These are phyloP conservation scores for Drosophila setosimentum DNA, from an alignment of 2,888 invertebrate genomes.

Conservation along the genomic window DNA sequence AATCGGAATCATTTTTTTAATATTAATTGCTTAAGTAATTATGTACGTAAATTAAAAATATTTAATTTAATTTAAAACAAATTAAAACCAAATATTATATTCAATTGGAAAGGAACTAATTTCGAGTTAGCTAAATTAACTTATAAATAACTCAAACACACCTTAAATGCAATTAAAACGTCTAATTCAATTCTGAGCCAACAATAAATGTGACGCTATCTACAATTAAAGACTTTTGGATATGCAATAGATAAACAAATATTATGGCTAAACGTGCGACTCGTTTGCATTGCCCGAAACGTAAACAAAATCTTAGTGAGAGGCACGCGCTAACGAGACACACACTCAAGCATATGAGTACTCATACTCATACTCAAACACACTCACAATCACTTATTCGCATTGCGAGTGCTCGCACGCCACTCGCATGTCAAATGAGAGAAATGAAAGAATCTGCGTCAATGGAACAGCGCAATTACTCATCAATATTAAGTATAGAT, in stretches of 20 bases:
- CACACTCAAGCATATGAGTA: conserved; percentile 5
- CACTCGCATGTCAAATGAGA: conserved; percentile 34
- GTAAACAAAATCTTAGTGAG: conserved; percentile 40
- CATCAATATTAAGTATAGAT: not conserved
- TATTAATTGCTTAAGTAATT: too few species aligned
- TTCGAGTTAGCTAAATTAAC: not conserved
- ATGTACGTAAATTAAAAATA: too few species aligned
- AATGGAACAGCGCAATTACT: conserved; percentile 11
- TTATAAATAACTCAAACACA: not conserved
- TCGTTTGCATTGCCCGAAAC: conserved; percentile 35
- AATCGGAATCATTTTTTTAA: too few species aligned
- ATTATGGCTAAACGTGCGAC: conserved; percentile 50
- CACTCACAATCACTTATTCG: not conserved
- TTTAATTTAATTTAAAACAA: too few species aligned
- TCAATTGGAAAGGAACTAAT: not conserved
- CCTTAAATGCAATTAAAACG: not conserved
- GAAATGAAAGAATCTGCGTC: conserved; percentile 35
- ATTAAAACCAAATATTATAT: not conserved
- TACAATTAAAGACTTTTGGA: conserved; percentile 23
- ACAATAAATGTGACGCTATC: conserved; percentile 13
- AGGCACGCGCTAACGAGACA: conserved; percentile 42
- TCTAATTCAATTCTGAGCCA: not conserved
- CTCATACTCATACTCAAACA: not conserved
- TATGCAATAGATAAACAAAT: conserved; percentile 56
- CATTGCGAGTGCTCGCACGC: conserved; percentile 23